These are phyloP conservation scores for Iguana delicatissima DNA, from an alignment of 2,797 vertebrate genomes.

Conservation along the genomic window DNA sequence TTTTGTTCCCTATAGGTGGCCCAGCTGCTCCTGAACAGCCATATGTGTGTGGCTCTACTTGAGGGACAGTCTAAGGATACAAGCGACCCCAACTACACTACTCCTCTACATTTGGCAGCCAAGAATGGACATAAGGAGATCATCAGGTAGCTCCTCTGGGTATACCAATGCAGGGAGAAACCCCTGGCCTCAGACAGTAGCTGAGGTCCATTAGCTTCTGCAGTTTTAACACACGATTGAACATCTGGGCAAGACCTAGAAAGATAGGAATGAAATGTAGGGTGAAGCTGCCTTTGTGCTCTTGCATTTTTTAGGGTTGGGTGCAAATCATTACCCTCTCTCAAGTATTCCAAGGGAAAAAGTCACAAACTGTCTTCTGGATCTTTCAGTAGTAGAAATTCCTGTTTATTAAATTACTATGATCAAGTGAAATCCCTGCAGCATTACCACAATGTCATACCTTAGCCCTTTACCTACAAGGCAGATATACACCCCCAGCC, in stretches of 20 bases:
- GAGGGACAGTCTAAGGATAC: slow-evolving; percentile 88
- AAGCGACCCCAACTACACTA: slow-evolving; percentile 87
- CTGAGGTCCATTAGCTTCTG: background rate
- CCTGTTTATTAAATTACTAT: background rate
- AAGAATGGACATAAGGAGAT: slow-evolving; percentile 93
- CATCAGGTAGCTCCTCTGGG: slow-evolving; percentile 83
- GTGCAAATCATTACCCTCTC: background rate
- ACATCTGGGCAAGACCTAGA: too few relatives aligned
- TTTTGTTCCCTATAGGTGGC: slow-evolving; percentile 82
- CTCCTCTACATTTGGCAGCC: slow-evolving; percentile 91
- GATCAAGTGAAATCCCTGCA: background rate
- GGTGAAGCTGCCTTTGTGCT: background rate
- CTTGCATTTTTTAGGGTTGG: background rate
- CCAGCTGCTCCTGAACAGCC: slow-evolving; percentile 92
- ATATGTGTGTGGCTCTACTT: slow-evolving; percentile 88
- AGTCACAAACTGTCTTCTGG: background rate
- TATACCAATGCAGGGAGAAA: background rate
- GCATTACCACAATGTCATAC: background rate
- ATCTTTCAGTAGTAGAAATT: background rate
- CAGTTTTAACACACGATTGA: background rate
- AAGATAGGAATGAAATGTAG: background rate
- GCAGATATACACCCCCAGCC: background rate
- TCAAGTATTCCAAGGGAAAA: background rate
- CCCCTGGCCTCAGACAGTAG: background rate
- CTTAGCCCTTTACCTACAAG: too few relatives aligned